phyloP scores from a whole-genome alignment of 1,140 invertebrate genomes.

The Drosophila eugracilis region DNA sequence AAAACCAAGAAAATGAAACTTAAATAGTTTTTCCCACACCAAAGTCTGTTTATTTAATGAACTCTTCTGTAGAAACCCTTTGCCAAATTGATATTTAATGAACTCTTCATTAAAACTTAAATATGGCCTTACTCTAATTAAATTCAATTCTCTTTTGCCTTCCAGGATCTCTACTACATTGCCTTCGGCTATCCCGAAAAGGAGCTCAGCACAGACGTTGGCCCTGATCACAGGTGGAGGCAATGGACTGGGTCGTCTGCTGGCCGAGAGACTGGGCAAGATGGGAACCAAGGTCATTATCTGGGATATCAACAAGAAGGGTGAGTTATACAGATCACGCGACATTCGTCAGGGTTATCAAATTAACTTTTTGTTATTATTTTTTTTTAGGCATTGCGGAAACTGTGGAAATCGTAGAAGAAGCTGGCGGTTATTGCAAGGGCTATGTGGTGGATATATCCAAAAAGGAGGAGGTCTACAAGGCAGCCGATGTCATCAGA shows the following conservation, averaged over 20 bases:
- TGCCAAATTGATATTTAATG: constrained; percentile 32
- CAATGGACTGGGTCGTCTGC: constrained; percentile 94
- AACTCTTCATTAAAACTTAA: constrained; percentile 1
- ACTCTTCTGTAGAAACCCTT: background rate
- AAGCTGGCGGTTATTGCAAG: constrained; percentile 89
- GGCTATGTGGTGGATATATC: constrained; percentile 93
- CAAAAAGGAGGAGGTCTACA: constrained; percentile 92
- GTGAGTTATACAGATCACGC: constrained; percentile 85
- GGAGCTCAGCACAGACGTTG: constrained; percentile 90
- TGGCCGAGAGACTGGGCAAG: constrained; percentile 91
- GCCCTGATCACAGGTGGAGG: constrained; percentile 95
- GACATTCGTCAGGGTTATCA: background rate
- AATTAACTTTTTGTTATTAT: constrained; percentile 15
- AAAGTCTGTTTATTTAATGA: background rate
- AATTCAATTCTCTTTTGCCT: constrained; percentile 23
- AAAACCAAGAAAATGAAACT: no score
- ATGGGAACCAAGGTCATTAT: constrained; percentile 92
- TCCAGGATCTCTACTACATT: constrained; percentile 85
- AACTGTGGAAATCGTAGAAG: constrained; percentile 90
- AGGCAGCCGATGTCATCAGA: constrained; percentile 91
- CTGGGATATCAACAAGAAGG: constrained; percentile 96
- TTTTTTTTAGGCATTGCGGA: constrained; percentile 89
- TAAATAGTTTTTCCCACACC: background rate
- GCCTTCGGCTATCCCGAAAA: constrained; percentile 86
- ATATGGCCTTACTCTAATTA: constrained; percentile 15